phyloP scores from a whole-genome alignment of 2,113 vertebrate species.

The Trogon melanurus region DNA sequence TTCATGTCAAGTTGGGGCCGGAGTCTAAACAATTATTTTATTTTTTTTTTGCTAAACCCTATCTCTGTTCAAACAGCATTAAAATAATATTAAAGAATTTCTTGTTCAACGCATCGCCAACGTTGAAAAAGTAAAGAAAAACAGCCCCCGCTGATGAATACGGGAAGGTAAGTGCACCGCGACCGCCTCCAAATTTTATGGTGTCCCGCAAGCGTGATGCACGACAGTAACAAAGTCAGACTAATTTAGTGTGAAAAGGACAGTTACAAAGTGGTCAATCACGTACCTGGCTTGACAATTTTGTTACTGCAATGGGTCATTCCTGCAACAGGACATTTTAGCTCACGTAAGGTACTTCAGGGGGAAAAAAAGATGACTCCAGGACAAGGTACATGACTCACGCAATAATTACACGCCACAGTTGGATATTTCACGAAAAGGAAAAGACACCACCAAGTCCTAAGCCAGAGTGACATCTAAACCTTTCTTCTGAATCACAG shows the following conservation, averaged over 20 bases:
- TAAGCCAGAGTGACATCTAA: background rate
- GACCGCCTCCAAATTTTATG: background rate
- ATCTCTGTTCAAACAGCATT: background rate
- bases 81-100: background rate
- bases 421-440: background rate
- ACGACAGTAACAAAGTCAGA: slow-evolving; percentile 28
- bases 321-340: background rate
- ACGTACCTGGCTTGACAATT: background rate
- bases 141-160: background rate
- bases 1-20: background rate
- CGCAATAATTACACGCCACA: background rate
- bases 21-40: background rate
- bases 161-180: background rate
- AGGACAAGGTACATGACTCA: background rate
- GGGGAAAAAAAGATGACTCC: background rate
- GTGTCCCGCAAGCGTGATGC: slow-evolving; percentile 17
- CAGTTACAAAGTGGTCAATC: slow-evolving; percentile 2
- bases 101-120: background rate
- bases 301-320: slow-evolving; percentile 5
- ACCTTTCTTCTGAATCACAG: slow-evolving; percentile 8
- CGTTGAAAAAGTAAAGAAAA: background rate
- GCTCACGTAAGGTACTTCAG: background rate
- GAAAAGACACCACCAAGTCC: background rate
- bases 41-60: background rate
- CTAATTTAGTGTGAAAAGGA: slow-evolving; percentile 10